phyloP scores from a whole-genome alignment of 53 echinoderm and acorn worm genomes.

The Arbacia lixula region DNA sequence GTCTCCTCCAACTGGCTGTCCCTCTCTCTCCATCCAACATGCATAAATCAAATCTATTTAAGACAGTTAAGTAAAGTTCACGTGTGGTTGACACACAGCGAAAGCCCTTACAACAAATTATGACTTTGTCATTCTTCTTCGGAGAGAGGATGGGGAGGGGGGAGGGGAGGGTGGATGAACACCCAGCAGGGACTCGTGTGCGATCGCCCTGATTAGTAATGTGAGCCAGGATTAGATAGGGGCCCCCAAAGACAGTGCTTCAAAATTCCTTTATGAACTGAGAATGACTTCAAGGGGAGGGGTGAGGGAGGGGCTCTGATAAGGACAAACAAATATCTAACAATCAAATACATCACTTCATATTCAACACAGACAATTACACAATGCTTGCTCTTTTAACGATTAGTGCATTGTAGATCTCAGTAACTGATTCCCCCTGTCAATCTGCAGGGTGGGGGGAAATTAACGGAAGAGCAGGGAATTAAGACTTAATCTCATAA shows the following conservation, averaged over 20 bases:
- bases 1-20: too few relatives aligned
- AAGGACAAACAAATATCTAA: constrained; percentile 8
- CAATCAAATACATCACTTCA: too few relatives aligned
- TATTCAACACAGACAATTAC: neutral
- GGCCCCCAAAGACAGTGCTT: constrained; percentile 1
- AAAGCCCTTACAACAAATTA: constrained; percentile 35
- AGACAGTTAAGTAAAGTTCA: constrained; percentile 21
- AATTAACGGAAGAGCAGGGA: constrained; percentile 1
- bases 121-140: constrained; percentile 39
- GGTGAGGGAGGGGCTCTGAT: constrained; percentile 14
- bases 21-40: neutral
- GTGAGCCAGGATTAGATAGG: constrained; percentile 17
- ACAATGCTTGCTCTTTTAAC: constrained; percentile 1
- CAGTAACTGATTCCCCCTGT: neutral
- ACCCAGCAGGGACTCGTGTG: constrained; percentile 21
- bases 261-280: neutral
- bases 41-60: neutral
- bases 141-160: constrained; percentile 6
- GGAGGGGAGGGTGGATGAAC: constrained; percentile 11
- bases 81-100: constrained; percentile 37
- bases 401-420: too few relatives aligned
- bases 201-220: constrained; percentile 46
- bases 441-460: constrained; percentile 11
- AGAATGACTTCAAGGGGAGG: too few relatives aligned
- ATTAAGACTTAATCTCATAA: constrained; percentile 3